Conservation (phyloP, 2,797 vertebrate species). For the Halcyon leucocephala region DNA sequence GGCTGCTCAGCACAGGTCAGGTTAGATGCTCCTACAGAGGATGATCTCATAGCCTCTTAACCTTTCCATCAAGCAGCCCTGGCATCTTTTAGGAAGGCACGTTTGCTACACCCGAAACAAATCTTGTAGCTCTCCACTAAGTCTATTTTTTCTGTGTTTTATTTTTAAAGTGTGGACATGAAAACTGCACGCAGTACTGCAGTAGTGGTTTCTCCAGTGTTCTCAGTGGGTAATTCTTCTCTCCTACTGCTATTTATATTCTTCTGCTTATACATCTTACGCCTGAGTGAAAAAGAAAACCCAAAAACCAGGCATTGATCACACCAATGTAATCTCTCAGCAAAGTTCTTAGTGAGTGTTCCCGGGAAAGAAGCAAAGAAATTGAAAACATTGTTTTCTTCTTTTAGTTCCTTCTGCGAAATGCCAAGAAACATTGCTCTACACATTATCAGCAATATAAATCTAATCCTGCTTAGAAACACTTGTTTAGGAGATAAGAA, state of each 20-base stretch:
- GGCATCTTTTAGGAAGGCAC: background rate
- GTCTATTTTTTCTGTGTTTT: background rate
- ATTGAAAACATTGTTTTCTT: background rate
- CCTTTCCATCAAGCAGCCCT: background rate
- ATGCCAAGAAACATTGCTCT: background rate
- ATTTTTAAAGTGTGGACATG: background rate
- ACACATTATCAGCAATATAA: slow-evolving; percentile 21
- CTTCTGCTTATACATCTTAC: background rate
- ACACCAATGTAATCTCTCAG: background rate
- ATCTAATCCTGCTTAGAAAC: slow-evolving; percentile 47
- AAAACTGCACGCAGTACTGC: background rate
- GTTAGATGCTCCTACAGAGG: background rate
- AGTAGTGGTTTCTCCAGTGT: background rate
- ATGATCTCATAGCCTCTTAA: background rate
- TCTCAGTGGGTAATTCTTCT: background rate
- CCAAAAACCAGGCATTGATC: background rate
- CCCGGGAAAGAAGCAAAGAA: slow-evolving; percentile 17
- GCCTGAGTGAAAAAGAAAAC: background rate
- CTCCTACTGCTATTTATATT: background rate
- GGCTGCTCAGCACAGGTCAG: background rate
- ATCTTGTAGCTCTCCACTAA: background rate
- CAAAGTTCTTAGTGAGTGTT: slow-evolving; percentile 1
- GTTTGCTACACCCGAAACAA: background rate
- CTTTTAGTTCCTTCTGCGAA: background rate
- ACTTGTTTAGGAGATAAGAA: slow-evolving; percentile 31